A percentile compares a stretch with the other conserved stretches of the same genome.
Evolutionary conservation across 1,140 invertebrate genomes (phyloP).

Genomic region (Coboldia fuscipes): DNA sequence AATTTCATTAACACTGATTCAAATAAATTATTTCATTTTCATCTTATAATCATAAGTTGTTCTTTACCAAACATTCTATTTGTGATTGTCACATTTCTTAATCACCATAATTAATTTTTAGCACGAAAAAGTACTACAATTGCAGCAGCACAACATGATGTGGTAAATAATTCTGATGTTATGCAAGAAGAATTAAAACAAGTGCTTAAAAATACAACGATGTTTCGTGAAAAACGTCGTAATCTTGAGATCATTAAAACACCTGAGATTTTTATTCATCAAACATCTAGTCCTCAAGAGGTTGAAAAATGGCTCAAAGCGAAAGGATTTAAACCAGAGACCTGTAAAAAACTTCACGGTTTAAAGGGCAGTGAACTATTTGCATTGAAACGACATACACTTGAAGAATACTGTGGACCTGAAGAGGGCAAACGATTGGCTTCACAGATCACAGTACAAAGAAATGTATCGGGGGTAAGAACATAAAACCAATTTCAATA

Average conservation of each 20-base stretch:
- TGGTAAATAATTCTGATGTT: slow-evolving; percentile 12
- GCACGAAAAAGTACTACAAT: not conserved
- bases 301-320: slow-evolving; percentile 50
- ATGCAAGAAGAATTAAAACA: slow-evolving; percentile 48
- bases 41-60: slow-evolving; percentile 10
- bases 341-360: slow-evolving; percentile 36
- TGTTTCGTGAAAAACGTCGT: slow-evolving; percentile 31
- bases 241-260: slow-evolving; percentile 41
- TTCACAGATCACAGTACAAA: slow-evolving; percentile 51
- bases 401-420: slow-evolving; percentile 42
- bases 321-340: slow-evolving; percentile 47
- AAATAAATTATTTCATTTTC: slow-evolving; percentile 12
- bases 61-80: not conserved
- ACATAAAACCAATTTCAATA: too few species aligned
- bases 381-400: slow-evolving; percentile 31
- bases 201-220: slow-evolving; percentile 28
- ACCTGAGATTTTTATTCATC: slow-evolving; percentile 46
- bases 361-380: slow-evolving; percentile 51
- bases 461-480: slow-evolving; percentile 53
- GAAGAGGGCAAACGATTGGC: slow-evolving; percentile 49
- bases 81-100: not conserved
- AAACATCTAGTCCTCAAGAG: slow-evolving; percentile 35
- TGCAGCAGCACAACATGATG: not conserved
- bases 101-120: not conserved
- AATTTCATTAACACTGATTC: slow-evolving; percentile 11